Percentiles rank a stretch among this genome's conserved stretches.
phyloP scores from a whole-genome alignment of 2,888 invertebrate species.

The Halictus ligatus region DNA sequence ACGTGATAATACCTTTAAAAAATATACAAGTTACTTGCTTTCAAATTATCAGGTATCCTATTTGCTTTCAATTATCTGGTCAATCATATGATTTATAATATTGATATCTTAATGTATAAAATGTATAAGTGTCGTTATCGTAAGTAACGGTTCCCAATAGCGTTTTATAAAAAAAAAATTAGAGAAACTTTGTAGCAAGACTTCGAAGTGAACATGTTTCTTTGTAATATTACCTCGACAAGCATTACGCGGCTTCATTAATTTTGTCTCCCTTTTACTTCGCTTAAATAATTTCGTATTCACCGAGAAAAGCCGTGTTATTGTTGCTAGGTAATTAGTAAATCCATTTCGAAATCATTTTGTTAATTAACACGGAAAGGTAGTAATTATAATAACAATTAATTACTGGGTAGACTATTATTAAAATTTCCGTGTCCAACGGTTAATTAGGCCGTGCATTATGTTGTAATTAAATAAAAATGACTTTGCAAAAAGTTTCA shows the following conservation, averaged over 20 bases:
- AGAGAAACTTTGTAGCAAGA: not conserved
- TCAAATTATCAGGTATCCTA: no score
- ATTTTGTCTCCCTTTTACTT: not conserved
- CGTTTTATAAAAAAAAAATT: not conserved
- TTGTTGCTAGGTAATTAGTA: not conserved
- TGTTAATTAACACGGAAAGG: not conserved
- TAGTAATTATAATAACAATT: not conserved
- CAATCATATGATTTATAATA: no score
- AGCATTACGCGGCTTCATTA: not conserved
- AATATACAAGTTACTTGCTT: no score
- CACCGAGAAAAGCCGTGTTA: not conserved
- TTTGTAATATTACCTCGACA: no score
- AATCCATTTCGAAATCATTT: not conserved
- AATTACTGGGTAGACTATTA: not conserved
- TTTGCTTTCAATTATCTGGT: no score
- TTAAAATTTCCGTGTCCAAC: not conserved
- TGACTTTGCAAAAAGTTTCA: not conserved
- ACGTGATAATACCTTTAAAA: no score
- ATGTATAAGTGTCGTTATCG: no score
- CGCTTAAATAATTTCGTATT: not conserved
- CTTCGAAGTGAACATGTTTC: not conserved
- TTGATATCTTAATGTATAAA: no score
- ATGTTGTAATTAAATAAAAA: not conserved
- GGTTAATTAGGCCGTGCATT: not conserved
- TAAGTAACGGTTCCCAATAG: no score